Base-by-base conservation (phyloP, 2,888 invertebrate species). In the Leucophora obtusa region DNA sequence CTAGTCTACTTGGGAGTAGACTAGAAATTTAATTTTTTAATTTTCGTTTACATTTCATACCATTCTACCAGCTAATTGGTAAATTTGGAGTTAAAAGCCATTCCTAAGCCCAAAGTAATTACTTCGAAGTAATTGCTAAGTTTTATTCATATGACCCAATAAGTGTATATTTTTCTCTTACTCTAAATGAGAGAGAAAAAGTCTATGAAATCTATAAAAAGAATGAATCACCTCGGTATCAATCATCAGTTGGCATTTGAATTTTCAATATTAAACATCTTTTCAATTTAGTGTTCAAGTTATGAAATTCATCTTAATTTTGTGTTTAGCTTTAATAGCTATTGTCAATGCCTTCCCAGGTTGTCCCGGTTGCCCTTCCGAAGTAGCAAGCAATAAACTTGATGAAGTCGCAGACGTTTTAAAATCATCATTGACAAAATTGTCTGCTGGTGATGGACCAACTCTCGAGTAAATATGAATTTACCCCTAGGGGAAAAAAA, bases 241-340 rank as follows among this genome's bases (percentile, higher is more conserved):
- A 35, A 1, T 56, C 11, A 8, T 35, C 47, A 77, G 71, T 77
- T 54, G 14, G 7, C 6, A 21, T 59, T 71, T 71, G 71, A 24
- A 14, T 53, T 47, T 71, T 14, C 15, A 18, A 47, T 11, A 8
- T 24, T 1, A n/a, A 66, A 38, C 35, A 53, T 47, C 33, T 17
- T n/a, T 47, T 2, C 18, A 17, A 59, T 24, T 11, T 28, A 28
- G 14, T 1, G 33, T 2, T 5, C 9, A 38, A 8, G 58, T 24
- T 47, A 69, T 76, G 68, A 80, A 80, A 75, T 69, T 65, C 47
- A 10, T 80, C 43, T 33, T 78, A 18, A 14, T 78, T 72, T 53
- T 79, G 28, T 60, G 68, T 50, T 35, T 79, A 66, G 72, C 51
- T 7, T 43, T 50, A 24, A 35, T 72, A 63, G 68, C 58, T n/a